Evolutionary conservation across 2,888 invertebrate genomes (phyloP).

Genomic region (Zele albiditarsus): DNA sequence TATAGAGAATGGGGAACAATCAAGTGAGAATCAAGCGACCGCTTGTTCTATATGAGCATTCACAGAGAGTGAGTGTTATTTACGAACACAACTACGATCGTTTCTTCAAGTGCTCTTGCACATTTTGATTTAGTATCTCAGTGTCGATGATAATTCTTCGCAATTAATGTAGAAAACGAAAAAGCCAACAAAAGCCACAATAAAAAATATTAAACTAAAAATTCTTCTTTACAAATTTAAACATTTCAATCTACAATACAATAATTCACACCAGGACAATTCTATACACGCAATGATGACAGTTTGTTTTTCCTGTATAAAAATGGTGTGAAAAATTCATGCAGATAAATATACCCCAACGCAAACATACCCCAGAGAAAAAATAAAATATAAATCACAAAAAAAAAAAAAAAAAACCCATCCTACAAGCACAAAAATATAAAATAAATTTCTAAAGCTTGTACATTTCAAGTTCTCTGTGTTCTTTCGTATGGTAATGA

Average conservation of each 20-base stretch:
- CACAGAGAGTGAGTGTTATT: not conserved
- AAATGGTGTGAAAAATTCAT: too few relatives aligned
- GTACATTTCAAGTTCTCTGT: not conserved
- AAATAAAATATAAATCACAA: too few relatives aligned
- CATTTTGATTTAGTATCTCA: not conserved
- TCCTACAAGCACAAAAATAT: not conserved
- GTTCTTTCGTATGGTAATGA: constrained; percentile 23
- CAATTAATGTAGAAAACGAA: too few relatives aligned
- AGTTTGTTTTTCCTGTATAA: too few relatives aligned
- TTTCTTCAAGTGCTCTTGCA: not conserved
- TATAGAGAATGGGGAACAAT: constrained; percentile 28
- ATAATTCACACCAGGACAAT: too few relatives aligned
- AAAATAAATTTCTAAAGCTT: not conserved
- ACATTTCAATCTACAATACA: too few relatives aligned
- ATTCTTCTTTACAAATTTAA: too few relatives aligned
- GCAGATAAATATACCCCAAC: too few relatives aligned
- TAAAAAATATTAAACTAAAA: not conserved
- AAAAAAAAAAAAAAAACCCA: not conserved
- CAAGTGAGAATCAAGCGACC: constrained; percentile 33
- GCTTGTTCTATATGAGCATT: constrained; percentile 34
- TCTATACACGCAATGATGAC: too few relatives aligned
- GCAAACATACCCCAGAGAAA: too few relatives aligned
- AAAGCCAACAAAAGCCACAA: not conserved
- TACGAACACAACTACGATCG: not conserved
- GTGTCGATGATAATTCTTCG: not conserved